Conservation (phyloP, 1,140 invertebrate species). For the Theocolax elegans region DNA sequence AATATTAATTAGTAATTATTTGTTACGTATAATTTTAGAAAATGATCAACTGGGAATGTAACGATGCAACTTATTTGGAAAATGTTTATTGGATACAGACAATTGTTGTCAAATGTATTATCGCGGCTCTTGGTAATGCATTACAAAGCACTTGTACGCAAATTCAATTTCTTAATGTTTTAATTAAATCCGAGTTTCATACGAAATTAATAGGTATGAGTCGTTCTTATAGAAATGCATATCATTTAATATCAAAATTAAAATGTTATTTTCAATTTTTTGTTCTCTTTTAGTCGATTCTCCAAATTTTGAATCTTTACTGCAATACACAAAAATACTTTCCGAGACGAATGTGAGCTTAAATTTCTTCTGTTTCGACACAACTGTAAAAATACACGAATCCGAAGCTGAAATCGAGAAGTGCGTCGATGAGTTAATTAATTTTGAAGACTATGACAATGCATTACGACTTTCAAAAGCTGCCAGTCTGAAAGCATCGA, state of each 20-base stretch:
- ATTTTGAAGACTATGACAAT: constrained; percentile 66
- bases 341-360: constrained; percentile 57
- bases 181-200: constrained; percentile 67
- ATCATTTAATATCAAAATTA: not conserved
- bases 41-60: constrained; percentile 58
- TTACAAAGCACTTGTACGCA: constrained; percentile 70
- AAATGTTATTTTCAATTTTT: not conserved
- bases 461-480: constrained; percentile 71
- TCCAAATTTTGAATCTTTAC: constrained; percentile 67
- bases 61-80: constrained; percentile 53
- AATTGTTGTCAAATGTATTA: constrained; percentile 68
- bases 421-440: constrained; percentile 68
- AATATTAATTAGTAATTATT: no score
- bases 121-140: constrained; percentile 66
- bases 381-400: constrained; percentile 52
- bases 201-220: constrained; percentile 68
- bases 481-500: constrained; percentile 58
- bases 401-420: constrained; percentile 58
- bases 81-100: constrained; percentile 69
- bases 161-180: constrained; percentile 68
- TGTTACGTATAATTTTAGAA: constrained; percentile 48
- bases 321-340: constrained; percentile 68
- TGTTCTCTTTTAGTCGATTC: constrained; percentile 53
- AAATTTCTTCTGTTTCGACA: constrained; percentile 54
- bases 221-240: constrained; percentile 2